A percentile compares a stretch with the other conserved stretches of the same genome.
These are phyloP conservation scores for Stegostoma tigrinum DNA, from an alignment of 2,113 vertebrate species.

Conservation along the genomic window DNA sequence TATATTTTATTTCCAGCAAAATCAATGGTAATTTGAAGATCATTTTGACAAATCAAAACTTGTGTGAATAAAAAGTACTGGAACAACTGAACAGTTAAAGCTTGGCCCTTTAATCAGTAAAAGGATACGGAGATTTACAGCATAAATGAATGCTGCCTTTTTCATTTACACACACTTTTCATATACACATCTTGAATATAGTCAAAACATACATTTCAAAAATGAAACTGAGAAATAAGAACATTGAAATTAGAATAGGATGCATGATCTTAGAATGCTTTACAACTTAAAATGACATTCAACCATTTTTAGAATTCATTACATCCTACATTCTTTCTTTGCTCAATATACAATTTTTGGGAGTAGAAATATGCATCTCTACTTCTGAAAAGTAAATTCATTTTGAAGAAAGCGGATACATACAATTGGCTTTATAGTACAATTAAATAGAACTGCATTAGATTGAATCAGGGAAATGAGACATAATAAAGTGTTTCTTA, in stretches of 20 bases:
- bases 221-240: not conserved
- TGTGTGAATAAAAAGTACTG: not conserved
- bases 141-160: slow-evolving; percentile 1
- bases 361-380: not conserved
- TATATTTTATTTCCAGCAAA: not conserved
- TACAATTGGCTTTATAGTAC: not conserved
- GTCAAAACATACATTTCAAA: not conserved
- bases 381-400: not conserved
- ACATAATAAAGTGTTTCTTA: not conserved
- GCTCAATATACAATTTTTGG: not conserved
- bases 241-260: not conserved
- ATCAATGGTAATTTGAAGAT: not conserved
- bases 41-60: not conserved
- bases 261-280: not conserved
- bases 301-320: not conserved
- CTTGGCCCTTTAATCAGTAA: slow-evolving; percentile 26
- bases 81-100: not conserved
- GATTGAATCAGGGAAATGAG: not conserved
- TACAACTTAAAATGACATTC: not conserved
- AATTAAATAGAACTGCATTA: not conserved
- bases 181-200: slow-evolving; percentile 1
- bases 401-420: not conserved
- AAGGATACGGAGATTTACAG: slow-evolving; percentile 29
- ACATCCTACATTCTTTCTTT: not conserved
- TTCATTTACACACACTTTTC: slow-evolving; percentile 24